A percentile compares a stretch with the other conserved stretches of the same genome.
Conservation (phyloP, 2,113 vertebrate species). For the Apistogramma diplotaenia region DNA sequence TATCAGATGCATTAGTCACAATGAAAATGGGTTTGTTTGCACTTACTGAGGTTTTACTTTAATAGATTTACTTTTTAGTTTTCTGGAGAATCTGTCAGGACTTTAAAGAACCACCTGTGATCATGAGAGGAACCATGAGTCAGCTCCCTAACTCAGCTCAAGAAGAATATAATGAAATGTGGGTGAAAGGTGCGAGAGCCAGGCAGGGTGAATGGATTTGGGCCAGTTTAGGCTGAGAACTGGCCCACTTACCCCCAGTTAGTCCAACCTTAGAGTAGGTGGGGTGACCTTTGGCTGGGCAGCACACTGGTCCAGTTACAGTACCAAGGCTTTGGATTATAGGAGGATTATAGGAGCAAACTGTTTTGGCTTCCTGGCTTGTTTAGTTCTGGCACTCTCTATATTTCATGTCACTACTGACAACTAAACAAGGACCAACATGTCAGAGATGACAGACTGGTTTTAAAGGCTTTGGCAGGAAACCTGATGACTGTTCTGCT, state of each 20-base stretch:
- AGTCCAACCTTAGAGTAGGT: not conserved
- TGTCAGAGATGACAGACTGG: not conserved
- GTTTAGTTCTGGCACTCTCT: not conserved
- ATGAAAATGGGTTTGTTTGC: not conserved
- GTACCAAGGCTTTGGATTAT: not conserved
- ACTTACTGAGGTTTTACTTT: not conserved
- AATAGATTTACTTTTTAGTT: not conserved
- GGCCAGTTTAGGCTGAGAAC: not conserved
- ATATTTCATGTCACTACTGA: not conserved
- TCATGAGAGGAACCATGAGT: not conserved
- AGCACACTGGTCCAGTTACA: not conserved
- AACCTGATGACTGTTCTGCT: constrained; percentile 10
- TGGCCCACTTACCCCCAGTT: not conserved
- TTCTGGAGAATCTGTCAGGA: not conserved
- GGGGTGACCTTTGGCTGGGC: not conserved
- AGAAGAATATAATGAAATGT: not conserved
- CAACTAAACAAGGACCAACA: not conserved
- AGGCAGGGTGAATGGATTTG: fast-evolving
- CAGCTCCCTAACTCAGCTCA: not conserved
- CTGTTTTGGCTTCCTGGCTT: not conserved
- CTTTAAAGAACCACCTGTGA: not conserved
- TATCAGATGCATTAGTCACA: not conserved
- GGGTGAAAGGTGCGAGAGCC: not conserved
- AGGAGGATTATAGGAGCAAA: not conserved
- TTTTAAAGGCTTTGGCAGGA: constrained; percentile 33